Percentiles rank a stretch among this genome's conserved stretches.
phyloP scores from a whole-genome alignment of 2,888 invertebrate species.

The Tholera decimalis region DNA sequence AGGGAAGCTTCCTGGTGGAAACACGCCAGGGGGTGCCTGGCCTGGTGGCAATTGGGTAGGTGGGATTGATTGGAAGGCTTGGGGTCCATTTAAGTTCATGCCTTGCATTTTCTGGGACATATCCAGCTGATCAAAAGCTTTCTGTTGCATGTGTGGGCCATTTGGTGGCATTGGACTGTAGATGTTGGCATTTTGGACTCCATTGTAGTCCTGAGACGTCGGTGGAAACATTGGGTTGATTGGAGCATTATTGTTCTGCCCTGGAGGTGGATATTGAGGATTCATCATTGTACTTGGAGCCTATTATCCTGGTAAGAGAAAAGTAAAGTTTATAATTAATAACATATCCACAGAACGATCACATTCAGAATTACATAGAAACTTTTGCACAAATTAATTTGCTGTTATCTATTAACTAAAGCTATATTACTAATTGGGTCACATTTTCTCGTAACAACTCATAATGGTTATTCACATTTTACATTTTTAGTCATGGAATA shows the following conservation, averaged over 20 bases:
- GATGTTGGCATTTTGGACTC: conserved; percentile 83
- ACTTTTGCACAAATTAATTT: neutral
- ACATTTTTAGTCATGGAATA: neutral
- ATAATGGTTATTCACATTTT: neutral
- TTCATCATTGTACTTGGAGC: conserved; percentile 86
- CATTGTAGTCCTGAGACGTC: conserved; percentile 83
- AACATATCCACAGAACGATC: too few relatives aligned
- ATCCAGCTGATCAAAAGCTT: conserved; percentile 75
- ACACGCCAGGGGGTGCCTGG: conserved; percentile 77
- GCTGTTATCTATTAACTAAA: neutral
- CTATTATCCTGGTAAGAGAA: conserved; percentile 67
- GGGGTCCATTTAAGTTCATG: conserved; percentile 85
- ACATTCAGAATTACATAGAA: neutral
- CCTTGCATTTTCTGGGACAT: conserved; percentile 88
- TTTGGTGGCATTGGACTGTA: conserved; percentile 79
- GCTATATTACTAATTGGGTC: neutral
- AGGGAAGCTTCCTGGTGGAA: conserved; percentile 76
- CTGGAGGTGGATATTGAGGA: conserved; percentile 87
- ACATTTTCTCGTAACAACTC: conserved; percentile 1
- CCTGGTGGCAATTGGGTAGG: conserved; percentile 82
- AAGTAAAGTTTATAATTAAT: neutral
- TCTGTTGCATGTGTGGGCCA: conserved; percentile 61
- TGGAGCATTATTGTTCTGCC: conserved; percentile 87
- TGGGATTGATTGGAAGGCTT: conserved; percentile 78
- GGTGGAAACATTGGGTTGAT: conserved; percentile 83